A percentile compares a stretch with the other conserved stretches of the same genome.
These are phyloP conservation scores for Ammodytes dubius DNA, from an alignment of 2,113 vertebrate species.

Conservation along the genomic window DNA sequence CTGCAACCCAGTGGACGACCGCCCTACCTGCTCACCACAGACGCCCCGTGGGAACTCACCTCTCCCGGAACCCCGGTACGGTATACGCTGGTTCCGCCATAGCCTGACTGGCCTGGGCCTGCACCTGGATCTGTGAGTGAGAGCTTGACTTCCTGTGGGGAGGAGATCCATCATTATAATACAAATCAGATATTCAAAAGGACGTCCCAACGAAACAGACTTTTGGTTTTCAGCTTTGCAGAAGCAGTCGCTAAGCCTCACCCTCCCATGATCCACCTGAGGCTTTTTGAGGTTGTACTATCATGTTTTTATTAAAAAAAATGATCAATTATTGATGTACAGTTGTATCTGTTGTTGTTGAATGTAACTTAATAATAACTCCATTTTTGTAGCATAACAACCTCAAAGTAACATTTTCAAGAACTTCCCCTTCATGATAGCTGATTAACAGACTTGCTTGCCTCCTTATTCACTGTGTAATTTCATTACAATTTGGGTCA, in stretches of 20 bases:
- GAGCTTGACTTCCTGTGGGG: conserved; percentile 78
- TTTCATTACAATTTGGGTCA: background rate
- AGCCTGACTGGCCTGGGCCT: conserved; percentile 79
- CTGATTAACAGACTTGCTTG: background rate
- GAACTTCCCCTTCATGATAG: background rate
- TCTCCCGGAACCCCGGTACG: conserved; percentile 83
- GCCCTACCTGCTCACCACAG: too few relatives aligned
- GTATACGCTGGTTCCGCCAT: conserved; percentile 84
- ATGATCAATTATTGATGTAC: too few relatives aligned
- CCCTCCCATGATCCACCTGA: background rate
- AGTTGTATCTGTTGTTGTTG: too few relatives aligned
- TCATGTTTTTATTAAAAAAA: background rate
- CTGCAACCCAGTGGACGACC: too few relatives aligned
- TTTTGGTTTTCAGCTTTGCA: conserved; percentile 16
- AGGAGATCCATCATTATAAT: background rate
- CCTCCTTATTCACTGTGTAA: background rate
- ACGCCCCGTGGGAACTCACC: conserved; percentile 70
- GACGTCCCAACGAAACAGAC: accelerated
- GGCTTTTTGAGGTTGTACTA: background rate
- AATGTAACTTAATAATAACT: background rate
- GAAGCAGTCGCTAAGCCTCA: conserved; percentile 15
- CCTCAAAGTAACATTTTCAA: background rate
- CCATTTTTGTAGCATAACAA: background rate
- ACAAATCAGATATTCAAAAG: background rate
- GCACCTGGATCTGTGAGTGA: conserved; percentile 68